Evolutionary conservation across 2,888 invertebrate genomes (phyloP), one percentile per base, ranked within the genome.

Genomic region (Caenorhabditis becei): DNA sequence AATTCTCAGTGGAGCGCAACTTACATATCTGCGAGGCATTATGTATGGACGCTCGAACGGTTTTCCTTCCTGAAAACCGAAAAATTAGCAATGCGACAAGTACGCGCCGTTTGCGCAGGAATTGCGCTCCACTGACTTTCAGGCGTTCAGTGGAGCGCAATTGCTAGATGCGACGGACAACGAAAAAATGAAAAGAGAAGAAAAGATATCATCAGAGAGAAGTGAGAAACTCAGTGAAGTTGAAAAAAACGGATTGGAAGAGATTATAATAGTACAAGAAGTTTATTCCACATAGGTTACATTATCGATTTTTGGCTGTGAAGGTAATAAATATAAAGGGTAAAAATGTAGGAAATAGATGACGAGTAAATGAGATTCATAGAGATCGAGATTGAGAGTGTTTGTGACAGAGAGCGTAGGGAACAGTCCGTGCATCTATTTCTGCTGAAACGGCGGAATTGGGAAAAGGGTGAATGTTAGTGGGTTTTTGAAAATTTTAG

Each of bases 1-100:
- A 20, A 37, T 32, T 54, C 23, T 66, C 18, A 41, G 16, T 10
- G 23, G 37, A 16, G 41, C 5, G 41, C 16, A 37, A 77, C 77
- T 77, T 44, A 77, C 80, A 80, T 71, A 71, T 77, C 72, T 71
- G 49, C 80, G 37, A 2, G 67, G 63, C 70, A 65, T 63, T 7
- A 24, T n/a, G 41, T 26, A 28, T 5, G 44, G 53, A 47, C 47
- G 44, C 20, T 75, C 65, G 56, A 75, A 66, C 20, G 47, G 28
- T 63, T 59, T 66, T 44, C 70, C 80, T 54, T 65, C 65, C 70
- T 80, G 67, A 20, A 80, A 78, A n/a, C n/a, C 59, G 14, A 11
- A 41, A 41, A 14, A 10, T 11, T 41, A 10, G 10, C 4, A 32
- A 32, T 32, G 10, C 32, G 32, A n/a, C 32, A 41, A 3, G 5